Evolutionary conservation across 2,113 vertebrate species (phyloP).

Genomic region (Astur gentilis): DNA sequence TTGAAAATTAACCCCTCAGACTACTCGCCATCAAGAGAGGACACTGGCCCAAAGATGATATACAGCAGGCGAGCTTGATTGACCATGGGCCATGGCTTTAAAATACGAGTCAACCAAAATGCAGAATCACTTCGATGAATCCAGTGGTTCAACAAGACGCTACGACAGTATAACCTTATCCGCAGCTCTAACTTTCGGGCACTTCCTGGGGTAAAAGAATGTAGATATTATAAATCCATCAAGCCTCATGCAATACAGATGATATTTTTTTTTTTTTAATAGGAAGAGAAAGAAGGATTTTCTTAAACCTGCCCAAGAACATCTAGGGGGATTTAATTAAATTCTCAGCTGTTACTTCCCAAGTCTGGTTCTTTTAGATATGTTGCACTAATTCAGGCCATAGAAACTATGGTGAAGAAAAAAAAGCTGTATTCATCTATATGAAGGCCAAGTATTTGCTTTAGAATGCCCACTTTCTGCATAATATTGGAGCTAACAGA

Average conservation of each 20-base stretch:
- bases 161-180: slow-evolving; percentile 82
- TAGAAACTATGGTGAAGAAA: background rate
- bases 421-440: background rate
- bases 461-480: background rate
- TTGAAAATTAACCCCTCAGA: background rate
- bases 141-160: slow-evolving; percentile 82
- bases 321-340: background rate
- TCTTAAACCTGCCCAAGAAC: background rate
- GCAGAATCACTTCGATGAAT: slow-evolving; percentile 67
- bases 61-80: slow-evolving; percentile 87
- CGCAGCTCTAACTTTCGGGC: slow-evolving; percentile 76
- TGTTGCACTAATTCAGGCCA: rapidly evolving
- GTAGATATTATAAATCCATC: background rate
- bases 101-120: slow-evolving; percentile 85
- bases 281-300: background rate
- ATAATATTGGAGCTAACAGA: background rate
- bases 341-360: background rate
- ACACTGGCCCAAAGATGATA: slow-evolving; percentile 85
- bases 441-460: background rate
- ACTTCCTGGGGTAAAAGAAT: slow-evolving; percentile 64
- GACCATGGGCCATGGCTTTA: slow-evolving; percentile 89
- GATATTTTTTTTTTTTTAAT: too few relatives aligned
- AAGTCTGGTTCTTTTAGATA: background rate
- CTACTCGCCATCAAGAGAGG: slow-evolving; percentile 74
- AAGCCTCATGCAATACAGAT: rapidly evolving